Conservation (phyloP, 2,797 vertebrate genomes). For the Apodemus agrarius region DNA sequence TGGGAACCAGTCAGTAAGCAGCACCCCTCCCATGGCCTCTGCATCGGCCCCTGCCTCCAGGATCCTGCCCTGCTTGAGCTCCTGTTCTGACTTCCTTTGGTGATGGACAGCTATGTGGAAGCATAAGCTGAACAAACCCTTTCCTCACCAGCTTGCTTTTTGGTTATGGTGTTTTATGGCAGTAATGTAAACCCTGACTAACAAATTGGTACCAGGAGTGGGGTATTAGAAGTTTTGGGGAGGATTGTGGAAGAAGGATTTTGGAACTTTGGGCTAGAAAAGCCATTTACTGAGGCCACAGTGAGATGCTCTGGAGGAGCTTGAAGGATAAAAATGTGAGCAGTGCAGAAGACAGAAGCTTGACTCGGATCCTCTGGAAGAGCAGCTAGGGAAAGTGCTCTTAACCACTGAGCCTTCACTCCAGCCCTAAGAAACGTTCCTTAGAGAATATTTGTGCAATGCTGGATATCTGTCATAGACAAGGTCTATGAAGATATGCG, state of each 20-base stretch:
- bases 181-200: not conserved
- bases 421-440: not conserved
- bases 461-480: not conserved
- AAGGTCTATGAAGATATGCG: not conserved
- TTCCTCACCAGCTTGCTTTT: not conserved
- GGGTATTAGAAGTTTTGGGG: not conserved
- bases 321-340: not conserved
- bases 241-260: not conserved
- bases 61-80: not conserved
- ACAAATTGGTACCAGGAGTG: not conserved
- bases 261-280: not conserved
- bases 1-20: not conserved
- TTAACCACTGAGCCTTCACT: not conserved
- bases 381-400: not conserved
- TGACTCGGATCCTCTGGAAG: not conserved
- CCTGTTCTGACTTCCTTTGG: not conserved
- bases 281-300: not conserved
- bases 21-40: not conserved
- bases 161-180: not conserved
- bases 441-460: not conserved
- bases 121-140: not conserved
- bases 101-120: not conserved
- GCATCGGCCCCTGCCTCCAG: not conserved
- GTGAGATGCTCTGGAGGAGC: not conserved
- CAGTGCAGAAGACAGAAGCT: not conserved